A percentile compares a stretch with the other conserved stretches of the same genome.
Conservation (phyloP, 2,888 invertebrate genomes). For the Drymonia ruficornis region DNA sequence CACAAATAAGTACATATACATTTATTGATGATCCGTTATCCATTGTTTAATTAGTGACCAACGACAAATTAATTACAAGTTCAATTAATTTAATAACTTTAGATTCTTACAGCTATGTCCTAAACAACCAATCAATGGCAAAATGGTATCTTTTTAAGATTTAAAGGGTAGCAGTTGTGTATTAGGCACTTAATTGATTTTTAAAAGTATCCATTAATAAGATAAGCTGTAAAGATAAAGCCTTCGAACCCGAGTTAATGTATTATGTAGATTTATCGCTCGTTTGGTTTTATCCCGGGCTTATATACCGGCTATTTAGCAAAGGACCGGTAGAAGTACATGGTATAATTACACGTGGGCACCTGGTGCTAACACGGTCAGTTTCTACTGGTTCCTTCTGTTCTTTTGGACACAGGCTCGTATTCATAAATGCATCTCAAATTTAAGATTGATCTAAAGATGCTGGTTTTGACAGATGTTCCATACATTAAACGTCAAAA, state of each 20-base stretch:
- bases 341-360: neutral
- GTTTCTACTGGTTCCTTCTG: too few species aligned
- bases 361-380: too few species aligned
- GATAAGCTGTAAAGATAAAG: constrained; percentile 9
- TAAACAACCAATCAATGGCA: too few species aligned
- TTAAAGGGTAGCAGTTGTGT: neutral
- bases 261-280: constrained; percentile 29
- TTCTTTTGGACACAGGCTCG: too few species aligned
- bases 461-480: too few species aligned
- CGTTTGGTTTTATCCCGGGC: constrained; percentile 14
- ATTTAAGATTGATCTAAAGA: too few species aligned
- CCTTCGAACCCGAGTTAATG: constrained; percentile 21
- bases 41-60: neutral
- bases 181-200: constrained; percentile 14
- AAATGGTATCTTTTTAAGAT: neutral
- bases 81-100: neutral
- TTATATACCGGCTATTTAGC: neutral
- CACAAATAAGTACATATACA: too few species aligned
- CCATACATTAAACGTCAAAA: too few species aligned
- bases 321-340: neutral
- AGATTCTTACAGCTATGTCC: neutral
- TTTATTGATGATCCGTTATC: neutral
- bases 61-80: neutral
- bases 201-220: constrained; percentile 20
- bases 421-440: too few species aligned